Percentiles rank a stretch among this genome's conserved stretches.
These are phyloP conservation scores for Periparus ater DNA, from an alignment of 2,797 vertebrate genomes.

Conservation along the genomic window DNA sequence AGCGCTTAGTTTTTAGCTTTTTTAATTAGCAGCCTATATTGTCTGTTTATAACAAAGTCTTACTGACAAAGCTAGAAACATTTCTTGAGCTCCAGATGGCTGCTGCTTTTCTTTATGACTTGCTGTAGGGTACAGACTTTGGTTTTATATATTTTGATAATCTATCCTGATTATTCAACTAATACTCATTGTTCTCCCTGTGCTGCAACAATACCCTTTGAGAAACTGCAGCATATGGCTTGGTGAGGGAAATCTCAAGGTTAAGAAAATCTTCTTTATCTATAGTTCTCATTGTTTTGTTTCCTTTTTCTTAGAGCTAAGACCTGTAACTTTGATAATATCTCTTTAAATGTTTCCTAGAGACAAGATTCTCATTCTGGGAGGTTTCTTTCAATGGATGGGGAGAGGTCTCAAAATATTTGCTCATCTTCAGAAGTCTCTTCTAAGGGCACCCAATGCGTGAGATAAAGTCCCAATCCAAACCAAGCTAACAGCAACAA, in stretches of 20 bases:
- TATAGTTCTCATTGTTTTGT: not conserved
- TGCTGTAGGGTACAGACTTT: slow-evolving; percentile 54
- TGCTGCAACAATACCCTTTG: not conserved
- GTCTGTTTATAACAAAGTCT: slow-evolving; percentile 18
- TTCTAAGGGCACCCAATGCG: not conserved
- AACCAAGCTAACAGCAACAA: not conserved
- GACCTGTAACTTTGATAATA: not conserved
- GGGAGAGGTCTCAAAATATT: not conserved
- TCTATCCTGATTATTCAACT: slow-evolving; percentile 64
- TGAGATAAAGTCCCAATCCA: not conserved
- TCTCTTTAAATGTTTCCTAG: not conserved
- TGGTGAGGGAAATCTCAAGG: slow-evolving; percentile 4
- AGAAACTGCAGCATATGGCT: slow-evolving; percentile 34
- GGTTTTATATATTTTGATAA: slow-evolving; percentile 67
- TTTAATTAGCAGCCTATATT: slow-evolving; percentile 43
- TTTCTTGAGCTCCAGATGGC: slow-evolving; percentile 60
- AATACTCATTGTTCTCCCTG: slow-evolving; percentile 40
- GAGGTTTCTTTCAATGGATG: not conserved
- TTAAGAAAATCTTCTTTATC: not conserved
- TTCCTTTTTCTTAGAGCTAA: not conserved
- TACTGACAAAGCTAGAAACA: slow-evolving; percentile 38
- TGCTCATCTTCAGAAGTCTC: not conserved
- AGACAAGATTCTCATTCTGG: not conserved
- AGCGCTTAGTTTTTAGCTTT: slow-evolving; percentile 3
- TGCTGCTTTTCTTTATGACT: slow-evolving; percentile 54